Conservation (phyloP, 2,113 vertebrate species). For the western clawed frog (Xenopus tropicalis) region DNA sequence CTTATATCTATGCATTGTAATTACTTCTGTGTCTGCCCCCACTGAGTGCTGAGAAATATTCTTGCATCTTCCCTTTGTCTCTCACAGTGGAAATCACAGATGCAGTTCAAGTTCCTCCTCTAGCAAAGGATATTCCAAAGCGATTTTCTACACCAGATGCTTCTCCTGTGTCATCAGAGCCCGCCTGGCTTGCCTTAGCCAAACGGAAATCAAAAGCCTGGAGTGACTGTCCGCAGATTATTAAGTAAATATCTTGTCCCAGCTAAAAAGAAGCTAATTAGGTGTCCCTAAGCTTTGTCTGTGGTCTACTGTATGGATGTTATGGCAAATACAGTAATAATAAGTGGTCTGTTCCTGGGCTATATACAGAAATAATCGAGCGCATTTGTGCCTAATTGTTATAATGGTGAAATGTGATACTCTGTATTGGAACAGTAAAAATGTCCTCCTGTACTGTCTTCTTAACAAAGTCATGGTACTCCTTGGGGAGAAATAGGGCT, state of each 20-base stretch:
- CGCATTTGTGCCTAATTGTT: conserved; percentile 7
- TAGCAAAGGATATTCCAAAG: conserved; percentile 88
- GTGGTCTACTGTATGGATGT: conserved; percentile 37
- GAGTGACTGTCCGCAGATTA: conserved; percentile 98
- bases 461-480: neutral
- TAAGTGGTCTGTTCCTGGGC: neutral
- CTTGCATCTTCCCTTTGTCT: neutral
- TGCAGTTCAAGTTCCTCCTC: conserved; percentile 71
- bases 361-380: neutral
- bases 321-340: conserved; percentile 11
- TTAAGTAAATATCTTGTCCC: conserved; percentile 75
- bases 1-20: no score
- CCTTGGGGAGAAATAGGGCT: conserved; percentile 6
- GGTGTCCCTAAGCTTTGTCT: conserved; percentile 17
- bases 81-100: conserved; percentile 89
- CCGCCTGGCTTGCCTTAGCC: conserved; percentile 93
- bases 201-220: conserved; percentile 98
- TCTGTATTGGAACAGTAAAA: neutral
- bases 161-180: conserved; percentile 87
- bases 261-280: neutral
- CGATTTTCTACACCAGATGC: conserved; percentile 88
- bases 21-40: no score
- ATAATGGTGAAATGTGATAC: conserved; percentile 23
- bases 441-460: neutral
- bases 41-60: no score